These are phyloP conservation scores for Hypolimnas misippus DNA, from an alignment of 2,888 invertebrate species.

Conservation along the genomic window DNA sequence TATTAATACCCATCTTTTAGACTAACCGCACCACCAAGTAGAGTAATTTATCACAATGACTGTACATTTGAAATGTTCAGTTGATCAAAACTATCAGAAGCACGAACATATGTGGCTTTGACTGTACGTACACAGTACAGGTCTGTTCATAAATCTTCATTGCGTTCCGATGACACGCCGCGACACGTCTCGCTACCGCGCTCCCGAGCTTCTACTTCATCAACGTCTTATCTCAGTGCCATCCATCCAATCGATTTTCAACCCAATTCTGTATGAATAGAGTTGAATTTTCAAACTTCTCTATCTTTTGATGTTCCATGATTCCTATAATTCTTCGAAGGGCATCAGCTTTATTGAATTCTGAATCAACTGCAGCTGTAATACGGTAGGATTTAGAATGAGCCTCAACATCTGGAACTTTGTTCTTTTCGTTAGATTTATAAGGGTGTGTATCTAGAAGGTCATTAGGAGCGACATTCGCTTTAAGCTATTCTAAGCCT, in stretches of 20 bases:
- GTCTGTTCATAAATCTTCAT: constrained; percentile 83
- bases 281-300: constrained; percentile 20
- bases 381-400: constrained; percentile 61
- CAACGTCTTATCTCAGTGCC: constrained; percentile 54
- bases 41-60: constrained; percentile 23
- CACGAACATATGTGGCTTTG: constrained; percentile 58
- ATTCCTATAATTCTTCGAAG: constrained; percentile 63
- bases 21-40: constrained; percentile 13
- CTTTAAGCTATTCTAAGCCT: constrained; percentile 44
- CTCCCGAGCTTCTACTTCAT: constrained; percentile 55
- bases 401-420: constrained; percentile 61
- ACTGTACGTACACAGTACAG: constrained; percentile 68
- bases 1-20: neutral
- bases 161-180: constrained; percentile 82
- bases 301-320: constrained; percentile 52
- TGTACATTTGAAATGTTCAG: constrained; percentile 24
- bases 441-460: constrained; percentile 57
- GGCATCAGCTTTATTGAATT: constrained; percentile 52
- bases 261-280: constrained; percentile 42
- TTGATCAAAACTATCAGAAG: constrained; percentile 32
- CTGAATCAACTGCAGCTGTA: constrained; percentile 52
- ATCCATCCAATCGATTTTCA: constrained; percentile 44
- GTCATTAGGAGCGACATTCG: constrained; percentile 48
- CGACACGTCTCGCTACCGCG: constrained; percentile 83
- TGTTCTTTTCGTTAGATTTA: constrained; percentile 78